Evolutionary conservation across 2,113 vertebrate species (phyloP).

Genomic region (Symphodus melops): DNA sequence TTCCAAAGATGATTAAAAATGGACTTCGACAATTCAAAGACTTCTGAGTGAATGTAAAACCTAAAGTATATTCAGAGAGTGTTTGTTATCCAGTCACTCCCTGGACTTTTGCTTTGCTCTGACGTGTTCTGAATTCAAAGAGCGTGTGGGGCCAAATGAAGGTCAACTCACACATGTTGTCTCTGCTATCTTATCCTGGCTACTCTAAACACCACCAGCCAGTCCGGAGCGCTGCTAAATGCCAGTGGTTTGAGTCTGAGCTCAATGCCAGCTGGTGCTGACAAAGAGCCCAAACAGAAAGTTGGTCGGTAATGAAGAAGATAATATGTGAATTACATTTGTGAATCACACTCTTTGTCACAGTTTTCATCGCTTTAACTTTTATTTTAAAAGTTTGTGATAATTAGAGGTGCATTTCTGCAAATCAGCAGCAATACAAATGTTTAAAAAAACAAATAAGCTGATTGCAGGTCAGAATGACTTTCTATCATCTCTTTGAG

Average conservation of each 20-base stretch:
- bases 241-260: slow-evolving; percentile 32
- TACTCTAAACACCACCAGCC: slow-evolving; percentile 28
- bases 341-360: neutral
- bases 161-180: slow-evolving; percentile 23
- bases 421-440: no score
- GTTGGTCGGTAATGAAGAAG: neutral
- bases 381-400: neutral
- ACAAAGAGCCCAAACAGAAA: slow-evolving; percentile 9
- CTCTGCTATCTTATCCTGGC: slow-evolving; percentile 55
- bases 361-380: neutral
- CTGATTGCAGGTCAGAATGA: no score
- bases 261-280: slow-evolving; percentile 25
- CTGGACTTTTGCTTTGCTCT: neutral
- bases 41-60: neutral
- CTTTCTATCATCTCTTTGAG: no score
- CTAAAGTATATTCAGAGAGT: slow-evolving; percentile 5
- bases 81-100: neutral
- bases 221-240: slow-evolving; percentile 32
- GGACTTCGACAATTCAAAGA: neutral
- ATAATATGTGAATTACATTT: neutral
- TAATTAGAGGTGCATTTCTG: no score
- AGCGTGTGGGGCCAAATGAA: slow-evolving; percentile 12
- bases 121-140: slow-evolving; percentile 23
- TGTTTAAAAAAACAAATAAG: no score
- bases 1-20: no score